Evolutionary conservation across 1,140 invertebrate species (phyloP).

Genomic region (Aphaenogaster rudis): DNA sequence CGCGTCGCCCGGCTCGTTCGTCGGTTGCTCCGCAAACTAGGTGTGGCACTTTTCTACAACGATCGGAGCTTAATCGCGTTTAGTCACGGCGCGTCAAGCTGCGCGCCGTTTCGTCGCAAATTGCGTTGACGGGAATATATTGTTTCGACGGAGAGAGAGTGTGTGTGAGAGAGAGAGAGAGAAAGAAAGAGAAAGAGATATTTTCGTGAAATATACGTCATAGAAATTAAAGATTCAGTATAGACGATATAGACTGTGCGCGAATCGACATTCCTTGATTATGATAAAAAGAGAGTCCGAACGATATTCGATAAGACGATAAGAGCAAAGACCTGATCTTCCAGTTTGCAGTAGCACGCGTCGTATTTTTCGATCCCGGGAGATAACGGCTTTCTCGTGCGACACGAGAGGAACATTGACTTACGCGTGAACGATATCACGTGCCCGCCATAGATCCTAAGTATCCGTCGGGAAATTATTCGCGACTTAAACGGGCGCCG

Average conservation of each 20-base stretch:
- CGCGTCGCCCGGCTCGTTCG: not conserved
- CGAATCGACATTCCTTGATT: not conserved
- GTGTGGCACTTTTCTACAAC: constrained; percentile 69
- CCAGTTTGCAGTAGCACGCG: not conserved
- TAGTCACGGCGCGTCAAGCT: constrained; percentile 66
- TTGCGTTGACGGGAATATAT: constrained; percentile 49
- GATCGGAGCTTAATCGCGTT: constrained; percentile 73
- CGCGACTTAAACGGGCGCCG: constrained; percentile 68
- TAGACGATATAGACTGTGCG: not conserved
- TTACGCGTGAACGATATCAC: constrained; percentile 41
- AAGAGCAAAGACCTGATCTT: not conserved
- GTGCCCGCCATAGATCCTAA: constrained; percentile 18
- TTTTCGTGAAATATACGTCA: not conserved
- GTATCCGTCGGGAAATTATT: constrained; percentile 65
- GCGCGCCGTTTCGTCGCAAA: constrained; percentile 57
- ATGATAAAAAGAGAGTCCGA: not conserved
- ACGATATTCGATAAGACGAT: not conserved
- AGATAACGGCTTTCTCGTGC: not conserved
- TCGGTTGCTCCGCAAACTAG: constrained; percentile 54
- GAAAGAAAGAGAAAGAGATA: not conserved
- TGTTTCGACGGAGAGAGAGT: not conserved
- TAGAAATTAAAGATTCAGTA: not conserved
- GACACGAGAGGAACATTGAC: constrained; percentile 21
- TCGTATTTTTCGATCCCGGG: not conserved
- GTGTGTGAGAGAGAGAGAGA: not conserved